These are phyloP conservation scores for Acronicta aceris DNA, from an alignment of 2,888 invertebrate species.

Conservation along the genomic window DNA sequence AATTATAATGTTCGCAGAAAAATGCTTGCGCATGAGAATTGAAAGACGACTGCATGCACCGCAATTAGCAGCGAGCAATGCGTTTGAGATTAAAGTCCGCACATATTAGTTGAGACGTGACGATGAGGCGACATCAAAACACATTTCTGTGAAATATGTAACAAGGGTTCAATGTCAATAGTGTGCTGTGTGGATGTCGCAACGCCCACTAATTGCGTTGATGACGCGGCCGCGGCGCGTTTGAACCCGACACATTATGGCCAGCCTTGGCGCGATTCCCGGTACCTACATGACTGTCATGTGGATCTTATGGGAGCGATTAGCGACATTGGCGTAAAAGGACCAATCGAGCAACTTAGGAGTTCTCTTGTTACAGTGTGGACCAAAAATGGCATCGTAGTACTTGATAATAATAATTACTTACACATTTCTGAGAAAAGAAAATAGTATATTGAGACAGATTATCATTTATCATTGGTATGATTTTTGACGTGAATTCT, in stretches of 20 bases:
- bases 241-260: slow-evolving; percentile 79
- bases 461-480: slow-evolving; percentile 6
- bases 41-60: slow-evolving; percentile 30
- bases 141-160: slow-evolving; percentile 85
- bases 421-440: not conserved
- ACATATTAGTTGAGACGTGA: slow-evolving; percentile 69
- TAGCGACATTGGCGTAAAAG: slow-evolving; percentile 43
- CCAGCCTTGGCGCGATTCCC: slow-evolving; percentile 82
- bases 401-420: not conserved
- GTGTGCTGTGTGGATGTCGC: slow-evolving; percentile 72
- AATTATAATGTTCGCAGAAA: slow-evolving; percentile 48
- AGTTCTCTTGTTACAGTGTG: slow-evolving; percentile 19
- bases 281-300: slow-evolving; percentile 62
- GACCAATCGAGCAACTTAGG: slow-evolving; percentile 37
- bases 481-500: slow-evolving; percentile 13
- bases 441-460: not conserved
- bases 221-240: slow-evolving; percentile 78
- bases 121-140: slow-evolving; percentile 74
- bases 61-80: slow-evolving; percentile 45
- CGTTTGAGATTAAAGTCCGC: slow-evolving; percentile 65
- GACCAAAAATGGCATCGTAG: slow-evolving; percentile 28
- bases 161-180: slow-evolving; percentile 87
- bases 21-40: slow-evolving; percentile 38
- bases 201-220: slow-evolving; percentile 82
- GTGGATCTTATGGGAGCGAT: slow-evolving; percentile 45